Conservation (phyloP, 2,888 invertebrate species). For the Epinotia bilunana region DNA sequence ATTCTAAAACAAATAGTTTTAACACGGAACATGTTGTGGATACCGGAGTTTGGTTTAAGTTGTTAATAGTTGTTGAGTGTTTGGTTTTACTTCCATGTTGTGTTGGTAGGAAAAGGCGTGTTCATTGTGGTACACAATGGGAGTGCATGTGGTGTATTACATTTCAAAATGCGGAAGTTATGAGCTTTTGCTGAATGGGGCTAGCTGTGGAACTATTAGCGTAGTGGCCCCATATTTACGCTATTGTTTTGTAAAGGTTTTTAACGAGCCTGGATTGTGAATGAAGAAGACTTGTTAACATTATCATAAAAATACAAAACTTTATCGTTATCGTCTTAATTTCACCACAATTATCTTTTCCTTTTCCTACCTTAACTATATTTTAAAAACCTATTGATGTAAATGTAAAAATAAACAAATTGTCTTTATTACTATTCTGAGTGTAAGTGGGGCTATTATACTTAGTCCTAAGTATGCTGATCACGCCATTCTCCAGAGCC, state of each 20-base stretch:
- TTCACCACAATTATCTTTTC: too few relatives aligned
- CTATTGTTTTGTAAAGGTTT: slow-evolving; percentile 11
- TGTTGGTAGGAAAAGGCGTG: slow-evolving; percentile 11
- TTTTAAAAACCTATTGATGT: neutral
- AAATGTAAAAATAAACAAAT: neutral
- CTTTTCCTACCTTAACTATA: neutral
- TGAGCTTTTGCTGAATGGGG: slow-evolving; percentile 28
- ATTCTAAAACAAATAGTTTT: slow-evolving; percentile 59
- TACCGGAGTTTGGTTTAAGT: slow-evolving; percentile 23
- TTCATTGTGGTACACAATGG: slow-evolving; percentile 21
- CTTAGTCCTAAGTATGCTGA: slow-evolving; percentile 1
- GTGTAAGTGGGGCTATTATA: slow-evolving; percentile 12
- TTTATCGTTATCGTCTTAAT: too few relatives aligned
- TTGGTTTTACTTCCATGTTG: slow-evolving; percentile 29
- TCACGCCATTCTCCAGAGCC: slow-evolving; percentile 15
- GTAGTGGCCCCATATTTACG: slow-evolving; percentile 11
- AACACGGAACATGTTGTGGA: slow-evolving; percentile 35
- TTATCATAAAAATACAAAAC: too few relatives aligned
- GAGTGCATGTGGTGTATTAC: slow-evolving; percentile 23
- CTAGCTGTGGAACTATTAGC: slow-evolving; percentile 21
- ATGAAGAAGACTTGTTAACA: neutral
- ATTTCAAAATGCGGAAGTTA: slow-evolving; percentile 34
- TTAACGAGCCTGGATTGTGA: slow-evolving; percentile 7
- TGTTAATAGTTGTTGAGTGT: slow-evolving; percentile 34
- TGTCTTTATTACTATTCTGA: neutral